Conservation (phyloP, 2,888 invertebrate species). For the Nemapogon koenigi region DNA sequence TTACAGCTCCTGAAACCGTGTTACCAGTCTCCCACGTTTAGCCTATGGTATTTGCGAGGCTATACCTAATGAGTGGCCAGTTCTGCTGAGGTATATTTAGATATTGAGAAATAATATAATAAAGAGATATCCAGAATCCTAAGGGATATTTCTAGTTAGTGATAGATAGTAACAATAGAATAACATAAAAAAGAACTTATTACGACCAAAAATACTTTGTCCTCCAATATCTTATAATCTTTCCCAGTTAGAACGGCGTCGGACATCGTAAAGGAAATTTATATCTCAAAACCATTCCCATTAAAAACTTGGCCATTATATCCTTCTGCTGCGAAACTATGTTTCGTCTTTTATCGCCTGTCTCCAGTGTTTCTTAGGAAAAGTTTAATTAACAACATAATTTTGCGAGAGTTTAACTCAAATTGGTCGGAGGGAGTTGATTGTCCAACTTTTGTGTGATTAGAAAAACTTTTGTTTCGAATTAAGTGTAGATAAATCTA, state of each 20-base stretch:
- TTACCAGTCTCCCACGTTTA: too few species aligned
- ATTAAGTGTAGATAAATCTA: not conserved
- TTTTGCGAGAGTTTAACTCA: slow-evolving; percentile 3
- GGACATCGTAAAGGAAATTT: slow-evolving; percentile 28
- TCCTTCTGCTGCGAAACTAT: slow-evolving; percentile 18
- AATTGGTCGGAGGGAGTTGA: slow-evolving; percentile 5
- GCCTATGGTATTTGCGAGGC: too few species aligned
- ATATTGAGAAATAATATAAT: too few species aligned
- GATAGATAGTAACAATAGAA: too few species aligned
- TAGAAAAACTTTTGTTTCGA: slow-evolving; percentile 4
- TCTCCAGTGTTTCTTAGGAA: slow-evolving; percentile 9
- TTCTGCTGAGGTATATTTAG: too few species aligned
- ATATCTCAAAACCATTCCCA: slow-evolving; percentile 25
- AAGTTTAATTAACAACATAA: slow-evolving; percentile 8
- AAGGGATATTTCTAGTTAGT: too few species aligned
- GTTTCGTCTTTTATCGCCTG: slow-evolving; percentile 18
- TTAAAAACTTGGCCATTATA: slow-evolving; percentile 26
- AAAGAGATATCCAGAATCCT: too few species aligned
- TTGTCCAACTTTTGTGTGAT: slow-evolving; percentile 7
- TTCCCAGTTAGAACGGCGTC: slow-evolving; percentile 11
- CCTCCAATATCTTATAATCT: too few species aligned
- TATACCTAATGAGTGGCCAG: too few species aligned
- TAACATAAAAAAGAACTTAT: too few species aligned
- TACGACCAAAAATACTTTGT: too few species aligned
- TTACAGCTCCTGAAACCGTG: too few species aligned